Evolutionary conservation across 2,888 invertebrate genomes (phyloP), one percentile per base, ranked within the genome.

Genomic region (Penaeus monodon): DNA sequence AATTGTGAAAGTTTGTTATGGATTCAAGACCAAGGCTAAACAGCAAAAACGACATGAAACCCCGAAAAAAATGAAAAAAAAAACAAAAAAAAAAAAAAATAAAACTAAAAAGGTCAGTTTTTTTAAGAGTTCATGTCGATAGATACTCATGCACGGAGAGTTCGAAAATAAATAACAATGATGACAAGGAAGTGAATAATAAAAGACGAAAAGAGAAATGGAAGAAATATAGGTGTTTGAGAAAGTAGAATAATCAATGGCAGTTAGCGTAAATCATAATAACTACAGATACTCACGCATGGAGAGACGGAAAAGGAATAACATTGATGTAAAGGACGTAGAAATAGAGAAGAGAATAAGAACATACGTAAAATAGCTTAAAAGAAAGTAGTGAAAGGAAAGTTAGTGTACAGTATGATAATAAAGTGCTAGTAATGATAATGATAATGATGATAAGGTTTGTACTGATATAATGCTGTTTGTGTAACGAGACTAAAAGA

Each of bases 31-130:
- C 76, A 76, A 24, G 24, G 38, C n/a, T 24, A 24, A 29, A 44
- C 27, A 44, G 49, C 44, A 24, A 27, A 76, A 76, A 76, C 76
- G n/a, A 76, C 49, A 57, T 76, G 24, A 76, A 76, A 22, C 49
- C 49, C 44, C 57, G 49, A 76, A 49, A 44, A 76, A 6, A 38
- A 38, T 38, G 6, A 38, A 6, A 2, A 38, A 38, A 38, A 38
- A 38, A 38, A 38, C 38, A 49, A 27, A 38, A 49, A 29, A 49
- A 44, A 38, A 57, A 49, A 76, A 76, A 76, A 44, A 24, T 22
- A 57, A 76, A 29, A 77, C 57, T 22, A 0, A 76, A 76, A 57
- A 49, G 49, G n/a, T 44, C 49, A 49, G 29, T 76, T n/a, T n/a
- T 76, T 49, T 49, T 27, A 7, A 44, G 6, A n/a, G 44, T 8